phyloP scores from a whole-genome alignment of 2,888 invertebrate species.

The Melipona beecheii region DNA sequence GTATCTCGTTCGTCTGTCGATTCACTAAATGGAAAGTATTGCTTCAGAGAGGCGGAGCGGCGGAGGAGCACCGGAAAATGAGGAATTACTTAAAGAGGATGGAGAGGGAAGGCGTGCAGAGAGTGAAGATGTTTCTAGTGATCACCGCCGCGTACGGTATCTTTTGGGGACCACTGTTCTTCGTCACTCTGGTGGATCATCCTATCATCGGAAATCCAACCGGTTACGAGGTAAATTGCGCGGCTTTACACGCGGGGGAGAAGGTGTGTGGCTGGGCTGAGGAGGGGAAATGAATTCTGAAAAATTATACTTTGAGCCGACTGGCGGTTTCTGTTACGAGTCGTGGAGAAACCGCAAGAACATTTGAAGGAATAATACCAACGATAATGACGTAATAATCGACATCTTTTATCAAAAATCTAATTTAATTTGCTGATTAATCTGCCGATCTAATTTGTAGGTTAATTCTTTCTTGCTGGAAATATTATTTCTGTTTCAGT shows the following conservation, averaged over 20 bases:
- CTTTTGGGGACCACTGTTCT: conserved; percentile 96
- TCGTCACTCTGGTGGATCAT: conserved; percentile 92
- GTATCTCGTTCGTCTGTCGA: not conserved
- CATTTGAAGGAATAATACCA: too few species aligned
- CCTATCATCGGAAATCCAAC: conserved; percentile 89
- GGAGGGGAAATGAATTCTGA: too few species aligned
- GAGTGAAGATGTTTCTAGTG: conserved; percentile 94
- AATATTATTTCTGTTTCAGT: not conserved
- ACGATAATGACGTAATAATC: too few species aligned
- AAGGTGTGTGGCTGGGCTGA: too few species aligned
- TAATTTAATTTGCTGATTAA: too few species aligned
- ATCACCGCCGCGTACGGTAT: conserved; percentile 93
- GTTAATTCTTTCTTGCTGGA: too few species aligned
- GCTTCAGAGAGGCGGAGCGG: conserved; percentile 84
- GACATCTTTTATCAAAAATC: too few species aligned
- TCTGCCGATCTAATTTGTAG: too few species aligned
- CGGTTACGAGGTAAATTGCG: conserved; percentile 88
- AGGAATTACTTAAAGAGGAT: conserved; percentile 91
- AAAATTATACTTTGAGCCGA: too few species aligned
- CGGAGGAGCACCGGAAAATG: conserved; percentile 90
- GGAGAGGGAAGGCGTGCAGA: conserved; percentile 91
- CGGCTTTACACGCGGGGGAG: too few species aligned
- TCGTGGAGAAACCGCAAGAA: too few species aligned
- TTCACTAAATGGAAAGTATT: conserved; percentile 22
- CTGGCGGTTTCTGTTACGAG: too few species aligned